Conservation (phyloP, 2,113 vertebrate genomes). For the Rhynchomys soricoides region DNA sequence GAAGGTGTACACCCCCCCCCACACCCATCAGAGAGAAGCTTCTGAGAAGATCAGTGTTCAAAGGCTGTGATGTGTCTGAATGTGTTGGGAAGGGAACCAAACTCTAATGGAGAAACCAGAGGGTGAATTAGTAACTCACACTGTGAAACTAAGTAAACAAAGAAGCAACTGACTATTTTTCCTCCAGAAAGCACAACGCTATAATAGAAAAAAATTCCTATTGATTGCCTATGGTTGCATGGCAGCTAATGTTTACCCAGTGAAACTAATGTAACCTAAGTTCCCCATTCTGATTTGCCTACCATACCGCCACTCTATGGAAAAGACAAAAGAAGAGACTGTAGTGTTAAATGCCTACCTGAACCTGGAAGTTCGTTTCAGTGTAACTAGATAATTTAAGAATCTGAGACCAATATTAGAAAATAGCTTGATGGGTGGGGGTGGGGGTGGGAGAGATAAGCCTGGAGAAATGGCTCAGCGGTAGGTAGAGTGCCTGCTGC, state of each 20-base stretch:
- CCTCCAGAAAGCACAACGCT: not conserved
- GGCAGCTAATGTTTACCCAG: not conserved
- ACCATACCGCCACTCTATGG: not conserved
- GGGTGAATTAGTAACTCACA: not conserved
- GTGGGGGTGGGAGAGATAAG: not conserved
- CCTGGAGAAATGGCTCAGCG: not conserved
- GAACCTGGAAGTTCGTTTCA: not conserved
- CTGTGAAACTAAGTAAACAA: not conserved
- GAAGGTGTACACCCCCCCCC: not conserved
- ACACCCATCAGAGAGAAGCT: not conserved
- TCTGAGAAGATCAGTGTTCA: not conserved
- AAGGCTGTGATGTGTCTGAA: not conserved
- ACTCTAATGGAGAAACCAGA: not conserved
- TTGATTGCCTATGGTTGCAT: not conserved
- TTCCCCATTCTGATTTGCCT: not conserved
- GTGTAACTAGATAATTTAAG: not conserved
- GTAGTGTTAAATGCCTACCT: not conserved
- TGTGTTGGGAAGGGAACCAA: not conserved
- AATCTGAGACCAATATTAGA: not conserved
- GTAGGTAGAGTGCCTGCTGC: too few relatives aligned
- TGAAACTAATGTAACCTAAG: not conserved
- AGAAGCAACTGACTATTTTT: not conserved
- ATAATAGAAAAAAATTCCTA: not conserved
- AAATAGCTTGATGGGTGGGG: not conserved
- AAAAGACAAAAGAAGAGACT: not conserved